These are phyloP conservation scores for Antheraea mylitta DNA, from an alignment of 1,140 invertebrate genomes.

Conservation along the genomic window DNA sequence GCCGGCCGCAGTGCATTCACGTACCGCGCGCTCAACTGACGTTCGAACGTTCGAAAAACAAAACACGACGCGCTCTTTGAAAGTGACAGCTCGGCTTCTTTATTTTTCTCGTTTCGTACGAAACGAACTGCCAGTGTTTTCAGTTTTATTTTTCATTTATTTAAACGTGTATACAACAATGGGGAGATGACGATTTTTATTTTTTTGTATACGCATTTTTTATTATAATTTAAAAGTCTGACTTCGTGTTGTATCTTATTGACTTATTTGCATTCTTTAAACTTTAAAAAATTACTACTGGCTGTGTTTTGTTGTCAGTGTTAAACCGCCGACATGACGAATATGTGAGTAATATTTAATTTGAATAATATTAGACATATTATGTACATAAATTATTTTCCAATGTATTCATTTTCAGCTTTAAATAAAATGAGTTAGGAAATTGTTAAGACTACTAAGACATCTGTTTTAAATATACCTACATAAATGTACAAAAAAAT, in stretches of 20 bases:
- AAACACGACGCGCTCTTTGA: conserved; percentile 8
- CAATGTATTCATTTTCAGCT: too few species aligned
- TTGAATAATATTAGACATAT: background rate
- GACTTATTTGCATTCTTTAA: conserved; percentile 18
- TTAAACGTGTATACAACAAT: conserved; percentile 27
- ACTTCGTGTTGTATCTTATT: background rate
- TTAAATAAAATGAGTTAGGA: too few species aligned
- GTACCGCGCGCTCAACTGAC: conserved; percentile 34
- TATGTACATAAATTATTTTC: too few species aligned
- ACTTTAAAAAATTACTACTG: conserved; percentile 26
- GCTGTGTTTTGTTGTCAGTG: conserved; percentile 41
- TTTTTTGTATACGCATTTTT: conserved; percentile 26
- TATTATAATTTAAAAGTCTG: conserved; percentile 23
- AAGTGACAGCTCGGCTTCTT: conserved; percentile 32
- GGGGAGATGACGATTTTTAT: conserved; percentile 29
- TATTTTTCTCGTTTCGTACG: conserved; percentile 23
- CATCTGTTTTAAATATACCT: too few species aligned
- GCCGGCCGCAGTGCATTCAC: conserved; percentile 40
- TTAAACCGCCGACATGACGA: conserved; percentile 44
- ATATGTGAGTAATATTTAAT: conserved; percentile 46
- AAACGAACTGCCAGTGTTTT: conserved; percentile 24
- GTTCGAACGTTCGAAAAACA: conserved; percentile 31
- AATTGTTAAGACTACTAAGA: too few species aligned
- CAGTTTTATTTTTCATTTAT: conserved; percentile 6
- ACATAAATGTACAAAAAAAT: too few species aligned